These are phyloP conservation scores for Serranus cabrilla DNA, from an alignment of 2,797 vertebrate species.

Conservation along the genomic window DNA sequence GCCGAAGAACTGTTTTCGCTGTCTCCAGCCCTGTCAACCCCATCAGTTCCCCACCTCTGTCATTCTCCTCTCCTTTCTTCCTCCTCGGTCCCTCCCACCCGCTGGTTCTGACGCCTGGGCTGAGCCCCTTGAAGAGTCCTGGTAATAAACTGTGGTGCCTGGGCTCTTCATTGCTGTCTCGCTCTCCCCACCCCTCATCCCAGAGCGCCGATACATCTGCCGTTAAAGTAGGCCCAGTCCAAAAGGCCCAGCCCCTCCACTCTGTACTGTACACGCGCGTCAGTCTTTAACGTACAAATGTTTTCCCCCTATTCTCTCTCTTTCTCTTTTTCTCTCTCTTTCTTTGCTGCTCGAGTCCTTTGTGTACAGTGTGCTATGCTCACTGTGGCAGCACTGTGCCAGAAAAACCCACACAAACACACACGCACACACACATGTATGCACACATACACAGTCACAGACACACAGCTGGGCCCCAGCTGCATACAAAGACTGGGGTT, in stretches of 20 bases:
- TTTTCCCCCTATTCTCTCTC: conserved; percentile 57
- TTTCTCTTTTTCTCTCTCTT: conserved; percentile 55
- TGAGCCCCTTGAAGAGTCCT: conserved; percentile 80
- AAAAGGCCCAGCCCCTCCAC: conserved; percentile 58
- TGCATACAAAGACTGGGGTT: conserved; percentile 89
- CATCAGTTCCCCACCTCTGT: conserved; percentile 73
- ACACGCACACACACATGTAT: conserved; percentile 53
- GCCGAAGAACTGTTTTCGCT: conserved; percentile 54
- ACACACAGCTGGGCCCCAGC: conserved; percentile 90
- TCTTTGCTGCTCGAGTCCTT: conserved; percentile 76
- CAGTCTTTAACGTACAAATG: conserved; percentile 56
- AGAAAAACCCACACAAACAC: conserved; percentile 83
- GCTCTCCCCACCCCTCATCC: conserved; percentile 74
- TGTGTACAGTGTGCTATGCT: conserved; percentile 83
- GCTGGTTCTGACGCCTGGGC: conserved; percentile 80
- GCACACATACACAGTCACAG: conserved; percentile 78
- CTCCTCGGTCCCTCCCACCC: conserved; percentile 71
- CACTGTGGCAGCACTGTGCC: conserved; percentile 86
- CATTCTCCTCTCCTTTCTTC: conserved; percentile 70
- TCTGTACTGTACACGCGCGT: conserved; percentile 70
- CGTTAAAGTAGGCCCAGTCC: conserved; percentile 58
- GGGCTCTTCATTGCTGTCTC: conserved; percentile 82
- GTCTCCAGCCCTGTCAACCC: conserved; percentile 72
- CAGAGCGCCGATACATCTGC: conserved; percentile 72
- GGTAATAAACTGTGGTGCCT: conserved; percentile 86